phyloP scores from a whole-genome alignment of 2,113 vertebrate species.

The Macaca nemestrina region DNA sequence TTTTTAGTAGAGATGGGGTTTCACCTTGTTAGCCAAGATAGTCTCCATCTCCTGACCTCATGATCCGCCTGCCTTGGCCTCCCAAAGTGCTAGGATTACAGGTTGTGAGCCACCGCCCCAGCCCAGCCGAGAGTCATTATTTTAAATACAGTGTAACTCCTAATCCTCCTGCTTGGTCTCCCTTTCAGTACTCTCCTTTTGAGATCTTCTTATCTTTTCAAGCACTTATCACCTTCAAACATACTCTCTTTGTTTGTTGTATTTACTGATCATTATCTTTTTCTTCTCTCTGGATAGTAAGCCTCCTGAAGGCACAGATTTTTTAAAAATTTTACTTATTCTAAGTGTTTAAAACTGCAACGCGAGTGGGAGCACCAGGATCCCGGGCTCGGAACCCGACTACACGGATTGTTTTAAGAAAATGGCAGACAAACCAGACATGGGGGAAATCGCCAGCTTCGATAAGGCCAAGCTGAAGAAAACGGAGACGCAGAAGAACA shows the following conservation, averaged over 20 bases:
- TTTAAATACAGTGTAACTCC: not conserved
- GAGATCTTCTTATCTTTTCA: not conserved
- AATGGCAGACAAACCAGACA: slow-evolving; percentile 86
- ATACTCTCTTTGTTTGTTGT: not conserved
- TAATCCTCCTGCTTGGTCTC: not conserved
- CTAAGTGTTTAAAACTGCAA: not conserved
- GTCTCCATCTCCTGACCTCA: too few relatives aligned
- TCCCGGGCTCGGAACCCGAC: too few relatives aligned
- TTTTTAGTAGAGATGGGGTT: too few relatives aligned
- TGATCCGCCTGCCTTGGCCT: too few relatives aligned
- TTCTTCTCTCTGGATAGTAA: not conserved
- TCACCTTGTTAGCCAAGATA: too few relatives aligned
- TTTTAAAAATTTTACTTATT: not conserved
- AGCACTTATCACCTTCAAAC: not conserved
- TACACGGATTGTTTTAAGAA: slow-evolving; percentile 36
- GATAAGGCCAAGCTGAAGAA: slow-evolving; percentile 86
- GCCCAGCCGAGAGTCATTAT: not conserved
- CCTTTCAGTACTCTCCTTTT: not conserved
- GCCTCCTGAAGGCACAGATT: not conserved
- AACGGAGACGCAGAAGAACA: slow-evolving; percentile 81
- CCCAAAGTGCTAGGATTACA: too few relatives aligned
- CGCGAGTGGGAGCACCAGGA: too few relatives aligned
- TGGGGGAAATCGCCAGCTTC: slow-evolving; percentile 82
- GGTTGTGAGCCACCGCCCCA: not conserved
- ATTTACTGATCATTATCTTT: not conserved